phyloP scores from a whole-genome alignment of 92 coral and sea anemone species.

The Porites lobata region DNA sequence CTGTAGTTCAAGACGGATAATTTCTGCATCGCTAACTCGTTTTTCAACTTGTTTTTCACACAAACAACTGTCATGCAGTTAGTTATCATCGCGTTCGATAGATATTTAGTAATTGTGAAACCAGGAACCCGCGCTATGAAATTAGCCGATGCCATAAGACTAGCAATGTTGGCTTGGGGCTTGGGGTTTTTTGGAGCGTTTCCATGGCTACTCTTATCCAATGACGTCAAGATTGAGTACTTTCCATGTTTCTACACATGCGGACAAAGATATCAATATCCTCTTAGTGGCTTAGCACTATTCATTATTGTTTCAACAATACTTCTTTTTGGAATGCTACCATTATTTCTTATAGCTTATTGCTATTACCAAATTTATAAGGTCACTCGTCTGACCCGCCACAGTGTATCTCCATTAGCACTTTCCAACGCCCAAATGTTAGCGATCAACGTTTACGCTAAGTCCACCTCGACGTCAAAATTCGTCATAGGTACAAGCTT shows the following conservation, averaged over 20 bases:
- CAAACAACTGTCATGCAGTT: conserved; percentile 74
- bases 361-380: conserved; percentile 71
- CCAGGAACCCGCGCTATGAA: conserved; percentile 28
- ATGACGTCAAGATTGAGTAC: conserved; percentile 58
- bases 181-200: conserved; percentile 63
- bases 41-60: conserved; percentile 87
- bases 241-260: conserved; percentile 83
- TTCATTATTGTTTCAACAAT: conserved; percentile 11
- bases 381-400: conserved; percentile 46
- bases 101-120: conserved; percentile 79
- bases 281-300: conserved; percentile 49
- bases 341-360: conserved; percentile 63
- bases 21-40: conserved; percentile 56
- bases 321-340: conserved; percentile 52
- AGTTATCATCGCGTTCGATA: conserved; percentile 72
- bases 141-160: conserved; percentile 43
- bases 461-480: conserved; percentile 82
- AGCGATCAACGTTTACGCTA: conserved; percentile 74
- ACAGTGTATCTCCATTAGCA: conserved; percentile 66
- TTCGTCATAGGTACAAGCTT: conserved; percentile 73
- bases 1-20: conserved; percentile 63
- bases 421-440: conserved; percentile 73
- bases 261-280: conserved; percentile 61
- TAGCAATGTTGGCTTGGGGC: conserved; percentile 57
- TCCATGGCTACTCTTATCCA: conserved; percentile 75